Evolutionary conservation across 2,888 invertebrate species (phyloP).

Genomic region (Andricus quercusramuli): DNA sequence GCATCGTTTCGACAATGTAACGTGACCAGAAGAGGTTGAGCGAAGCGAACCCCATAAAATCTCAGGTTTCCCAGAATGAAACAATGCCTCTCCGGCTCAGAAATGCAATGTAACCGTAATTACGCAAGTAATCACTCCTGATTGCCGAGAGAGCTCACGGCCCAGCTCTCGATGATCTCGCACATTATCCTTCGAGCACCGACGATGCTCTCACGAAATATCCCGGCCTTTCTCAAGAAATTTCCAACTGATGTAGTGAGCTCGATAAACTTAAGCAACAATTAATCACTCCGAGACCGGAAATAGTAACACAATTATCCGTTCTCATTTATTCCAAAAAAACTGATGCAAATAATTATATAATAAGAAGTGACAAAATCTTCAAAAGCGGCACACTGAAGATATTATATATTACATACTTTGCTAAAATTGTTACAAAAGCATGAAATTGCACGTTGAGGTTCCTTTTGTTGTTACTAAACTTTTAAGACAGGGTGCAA

Average conservation of each 20-base stretch:
- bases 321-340: too few relatives aligned
- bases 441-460: too few relatives aligned
- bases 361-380: too few relatives aligned
- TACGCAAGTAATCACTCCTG: conserved; percentile 70
- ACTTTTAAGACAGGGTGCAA: too few relatives aligned
- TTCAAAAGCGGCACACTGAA: too few relatives aligned
- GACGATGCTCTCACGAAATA: conserved; percentile 47
- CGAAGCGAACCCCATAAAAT: conserved; percentile 63
- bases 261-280: neutral
- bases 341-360: too few relatives aligned
- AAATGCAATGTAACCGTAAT: conserved; percentile 71
- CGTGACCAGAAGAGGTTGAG: conserved; percentile 56
- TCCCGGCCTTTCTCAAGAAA: conserved; percentile 41
- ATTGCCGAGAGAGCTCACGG: conserved; percentile 63
- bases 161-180: conserved; percentile 48
- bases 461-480: too few relatives aligned
- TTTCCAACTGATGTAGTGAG: conserved; percentile 23
- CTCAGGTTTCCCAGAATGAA: conserved; percentile 70
- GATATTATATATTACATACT: too few relatives aligned
- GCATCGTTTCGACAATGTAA: conserved; percentile 26
- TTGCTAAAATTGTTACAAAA: too few relatives aligned
- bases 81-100: conserved; percentile 64
- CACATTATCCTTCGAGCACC: conserved; percentile 50
- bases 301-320: conserved; percentile 29
- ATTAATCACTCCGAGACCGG: neutral